phyloP scores from a whole-genome alignment of 2,797 vertebrate genomes.

The Pangasius larnaudii region DNA sequence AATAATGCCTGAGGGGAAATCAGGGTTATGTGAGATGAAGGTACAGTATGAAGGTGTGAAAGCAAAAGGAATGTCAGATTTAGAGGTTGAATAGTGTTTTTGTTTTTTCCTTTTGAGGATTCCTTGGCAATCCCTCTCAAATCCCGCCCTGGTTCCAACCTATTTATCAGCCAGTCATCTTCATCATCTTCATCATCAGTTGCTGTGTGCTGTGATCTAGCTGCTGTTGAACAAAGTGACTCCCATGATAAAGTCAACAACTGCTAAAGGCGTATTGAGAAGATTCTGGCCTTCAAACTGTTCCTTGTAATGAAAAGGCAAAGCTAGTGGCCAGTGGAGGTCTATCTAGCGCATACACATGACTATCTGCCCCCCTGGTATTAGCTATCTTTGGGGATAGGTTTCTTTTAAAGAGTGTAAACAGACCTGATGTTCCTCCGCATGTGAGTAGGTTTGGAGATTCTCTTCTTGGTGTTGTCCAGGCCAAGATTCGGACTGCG shows the following conservation, averaged over 20 bases:
- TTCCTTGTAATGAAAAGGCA: neutral
- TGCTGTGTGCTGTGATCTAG: neutral
- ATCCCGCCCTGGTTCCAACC: neutral
- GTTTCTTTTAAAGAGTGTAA: neutral
- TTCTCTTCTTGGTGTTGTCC: slow-evolving; percentile 83
- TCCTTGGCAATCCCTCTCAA: neutral
- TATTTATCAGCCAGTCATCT: neutral
- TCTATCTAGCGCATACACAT: neutral
- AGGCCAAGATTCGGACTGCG: slow-evolving; percentile 75
- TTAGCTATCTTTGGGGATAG: neutral
- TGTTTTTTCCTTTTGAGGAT: neutral
- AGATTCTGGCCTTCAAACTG: neutral
- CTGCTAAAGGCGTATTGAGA: neutral
- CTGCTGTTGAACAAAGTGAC: neutral
- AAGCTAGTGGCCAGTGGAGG: too few relatives aligned
- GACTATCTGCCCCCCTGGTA: neutral
- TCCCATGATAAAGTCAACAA: neutral
- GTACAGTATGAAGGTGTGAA: neutral
- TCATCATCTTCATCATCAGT: neutral
- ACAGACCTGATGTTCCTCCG: slow-evolving; percentile 91
- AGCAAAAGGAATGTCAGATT: neutral
- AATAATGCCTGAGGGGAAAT: neutral
- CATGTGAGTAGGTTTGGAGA: slow-evolving; percentile 88
- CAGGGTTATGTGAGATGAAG: neutral
- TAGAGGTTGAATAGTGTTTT: neutral